Conservation (phyloP, 2,797 vertebrate species). For the Pygocentrus nattereri region DNA sequence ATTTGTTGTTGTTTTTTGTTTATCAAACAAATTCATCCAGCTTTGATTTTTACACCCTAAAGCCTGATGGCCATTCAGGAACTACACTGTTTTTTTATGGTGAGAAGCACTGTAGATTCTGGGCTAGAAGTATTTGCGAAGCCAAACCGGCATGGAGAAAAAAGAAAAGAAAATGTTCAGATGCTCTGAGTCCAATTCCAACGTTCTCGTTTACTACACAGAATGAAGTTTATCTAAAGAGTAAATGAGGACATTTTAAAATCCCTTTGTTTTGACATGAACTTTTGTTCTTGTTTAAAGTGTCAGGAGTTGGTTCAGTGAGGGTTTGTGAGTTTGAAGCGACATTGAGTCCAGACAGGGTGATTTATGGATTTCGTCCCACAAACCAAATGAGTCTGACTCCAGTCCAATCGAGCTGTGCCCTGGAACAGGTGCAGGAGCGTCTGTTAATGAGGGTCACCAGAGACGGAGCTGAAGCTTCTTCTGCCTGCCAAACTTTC, state of each 20-base stretch:
- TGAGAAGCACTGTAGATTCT: neutral
- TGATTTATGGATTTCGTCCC: constrained; percentile 47
- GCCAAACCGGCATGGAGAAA: neutral
- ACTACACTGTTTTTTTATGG: neutral
- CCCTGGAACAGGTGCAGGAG: constrained; percentile 42
- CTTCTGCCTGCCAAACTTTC: constrained; percentile 24
- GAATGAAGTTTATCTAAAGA: neutral
- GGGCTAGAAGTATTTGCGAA: too few relatives aligned
- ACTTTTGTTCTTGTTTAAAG: constrained; percentile 1
- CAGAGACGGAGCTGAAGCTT: constrained; percentile 29
- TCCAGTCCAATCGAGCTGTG: constrained; percentile 53
- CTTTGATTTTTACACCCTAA: neutral
- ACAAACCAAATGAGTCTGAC: constrained; percentile 37
- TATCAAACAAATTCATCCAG: too few relatives aligned
- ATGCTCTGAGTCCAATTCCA: neutral
- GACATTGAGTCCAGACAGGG: constrained; percentile 6
- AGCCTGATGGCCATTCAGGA: neutral
- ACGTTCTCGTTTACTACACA: neutral
- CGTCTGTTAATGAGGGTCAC: constrained; percentile 66
- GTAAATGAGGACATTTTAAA: neutral
- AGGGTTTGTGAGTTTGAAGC: constrained; percentile 44
- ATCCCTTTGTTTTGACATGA: constrained; percentile 1
- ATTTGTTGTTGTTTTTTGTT: too few relatives aligned
- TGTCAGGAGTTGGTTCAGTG: constrained; percentile 39
- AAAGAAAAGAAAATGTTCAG: neutral